Base-by-base conservation (phyloP, 2,888 invertebrate genomes). In the Noctuana brunneofusca region DNA sequence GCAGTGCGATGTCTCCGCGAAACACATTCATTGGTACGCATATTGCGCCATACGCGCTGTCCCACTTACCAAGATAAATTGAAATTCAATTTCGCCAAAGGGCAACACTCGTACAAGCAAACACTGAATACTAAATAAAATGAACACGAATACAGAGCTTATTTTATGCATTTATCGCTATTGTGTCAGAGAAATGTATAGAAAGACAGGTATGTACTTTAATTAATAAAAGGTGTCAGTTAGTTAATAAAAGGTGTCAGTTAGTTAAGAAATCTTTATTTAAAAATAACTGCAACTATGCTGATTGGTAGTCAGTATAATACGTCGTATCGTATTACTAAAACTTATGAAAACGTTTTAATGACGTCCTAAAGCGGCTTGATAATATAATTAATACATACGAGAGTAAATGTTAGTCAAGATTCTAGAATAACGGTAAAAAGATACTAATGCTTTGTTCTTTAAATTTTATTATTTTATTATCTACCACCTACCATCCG, bases 1-100 rank as follows among this genome's bases (percentile, higher is more conserved):
- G 69, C 70, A 68, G 69, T 69, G 75, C 71, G 80, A 78, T 76
- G 81, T 84, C 79, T 78, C 78, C 76, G 76, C 74, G 75, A 75
- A 80, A 80, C 75, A 75, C 78, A 78, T 75, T 84, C 83, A 83
- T 82, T 80, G 80, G 82, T 80, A 77, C 75, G 79, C 79, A 77
- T 72, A 79, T 86, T 87, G 82, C 86, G 77, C 78, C 80, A 86
- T 73, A 75, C 77, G 80, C 78, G 73, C 78, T 80, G 87, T 80
- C 85, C 88, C 71, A 87, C 86, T 86, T 87, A 85, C 80, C 72
- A 84, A 85, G 84, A 87, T 86, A 85, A 84, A 87, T 87, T 87
- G 83, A 86, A 86, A 85, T 87, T 87, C 85, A 86, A 87, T 88
- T 87, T 88, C 83, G 84, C 85, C 84, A 84, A 88, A 88, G 86